These are phyloP conservation scores for Nothoprocta perdicaria DNA, from an alignment of 2,113 vertebrate species.

Conservation along the genomic window DNA sequence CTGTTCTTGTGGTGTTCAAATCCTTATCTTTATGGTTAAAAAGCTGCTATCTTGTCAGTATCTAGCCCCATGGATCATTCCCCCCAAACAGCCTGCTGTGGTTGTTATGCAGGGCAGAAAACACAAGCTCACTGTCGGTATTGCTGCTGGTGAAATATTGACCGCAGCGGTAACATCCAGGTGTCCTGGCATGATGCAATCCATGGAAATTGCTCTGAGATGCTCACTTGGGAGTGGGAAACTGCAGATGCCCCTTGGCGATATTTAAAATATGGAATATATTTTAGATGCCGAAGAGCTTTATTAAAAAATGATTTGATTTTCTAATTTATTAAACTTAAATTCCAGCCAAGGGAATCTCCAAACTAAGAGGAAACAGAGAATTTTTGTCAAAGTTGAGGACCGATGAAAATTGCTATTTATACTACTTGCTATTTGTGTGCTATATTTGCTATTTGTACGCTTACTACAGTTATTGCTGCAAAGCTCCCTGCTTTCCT, in stretches of 20 bases:
- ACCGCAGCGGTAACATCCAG: background rate
- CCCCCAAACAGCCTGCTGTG: background rate
- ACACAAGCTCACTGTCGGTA: background rate
- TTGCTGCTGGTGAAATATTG: background rate
- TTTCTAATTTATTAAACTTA: background rate
- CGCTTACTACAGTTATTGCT: background rate
- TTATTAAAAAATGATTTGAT: background rate
- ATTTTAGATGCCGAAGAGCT: background rate
- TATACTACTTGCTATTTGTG: no score
- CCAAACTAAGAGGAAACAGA: background rate
- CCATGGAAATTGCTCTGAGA: background rate
- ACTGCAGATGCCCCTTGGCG: background rate
- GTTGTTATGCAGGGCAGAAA: background rate
- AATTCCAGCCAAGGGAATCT: background rate
- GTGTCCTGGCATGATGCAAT: constrained; percentile 14
- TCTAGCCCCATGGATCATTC: background rate
- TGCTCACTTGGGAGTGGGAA: background rate
- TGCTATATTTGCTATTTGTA: background rate
- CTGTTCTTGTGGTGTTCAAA: background rate
- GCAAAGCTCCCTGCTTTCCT: background rate
- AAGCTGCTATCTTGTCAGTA: background rate
- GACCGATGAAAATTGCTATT: background rate
- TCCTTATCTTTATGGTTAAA: background rate
- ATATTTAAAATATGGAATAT: background rate
- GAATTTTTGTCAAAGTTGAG: background rate